phyloP scores from a whole-genome alignment of 2,113 vertebrate species.

The Sander vitreus region DNA sequence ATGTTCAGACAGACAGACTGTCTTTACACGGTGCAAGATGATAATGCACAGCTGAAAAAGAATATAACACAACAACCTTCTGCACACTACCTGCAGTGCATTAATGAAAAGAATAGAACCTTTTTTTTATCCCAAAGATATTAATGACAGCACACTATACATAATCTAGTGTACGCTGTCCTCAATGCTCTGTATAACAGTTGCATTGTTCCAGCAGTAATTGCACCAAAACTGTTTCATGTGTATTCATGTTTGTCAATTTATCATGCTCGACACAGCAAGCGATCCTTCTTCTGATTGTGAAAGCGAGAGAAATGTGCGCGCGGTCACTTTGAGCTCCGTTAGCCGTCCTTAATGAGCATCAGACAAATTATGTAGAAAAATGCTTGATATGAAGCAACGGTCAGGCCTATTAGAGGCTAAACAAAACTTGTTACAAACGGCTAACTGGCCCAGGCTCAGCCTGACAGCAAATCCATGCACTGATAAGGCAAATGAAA shows the following conservation, averaged over 20 bases:
- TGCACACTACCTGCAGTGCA: neutral
- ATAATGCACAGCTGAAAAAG: conserved; percentile 3
- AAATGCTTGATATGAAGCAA: conserved; percentile 39
- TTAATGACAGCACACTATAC: neutral
- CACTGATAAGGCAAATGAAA: conserved; percentile 55
- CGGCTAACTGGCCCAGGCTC: neutral
- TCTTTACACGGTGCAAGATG: neutral
- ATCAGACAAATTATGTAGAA: conserved; percentile 46
- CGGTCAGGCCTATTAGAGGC: conserved; percentile 45
- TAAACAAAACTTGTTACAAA: conserved; percentile 20
- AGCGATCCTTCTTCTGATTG: conserved; percentile 21
- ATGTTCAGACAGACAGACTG: conserved; percentile 29
- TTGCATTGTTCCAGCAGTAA: neutral
- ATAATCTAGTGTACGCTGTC: neutral
- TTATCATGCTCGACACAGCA: conserved; percentile 17
- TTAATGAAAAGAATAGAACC: neutral
- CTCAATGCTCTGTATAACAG: neutral
- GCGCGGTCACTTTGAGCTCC: conserved; percentile 38
- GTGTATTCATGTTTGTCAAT: conserved; percentile 22
- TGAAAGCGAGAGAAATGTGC: conserved; percentile 25
- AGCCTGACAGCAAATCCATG: conserved; percentile 61
- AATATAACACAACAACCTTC: conserved; percentile 1
- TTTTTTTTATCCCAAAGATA: neutral
- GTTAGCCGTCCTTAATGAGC: conserved; percentile 30
- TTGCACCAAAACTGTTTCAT: conserved; percentile 18